Conservation (phyloP, 2,113 vertebrate species). For the Neotragus pygmaeus region DNA sequence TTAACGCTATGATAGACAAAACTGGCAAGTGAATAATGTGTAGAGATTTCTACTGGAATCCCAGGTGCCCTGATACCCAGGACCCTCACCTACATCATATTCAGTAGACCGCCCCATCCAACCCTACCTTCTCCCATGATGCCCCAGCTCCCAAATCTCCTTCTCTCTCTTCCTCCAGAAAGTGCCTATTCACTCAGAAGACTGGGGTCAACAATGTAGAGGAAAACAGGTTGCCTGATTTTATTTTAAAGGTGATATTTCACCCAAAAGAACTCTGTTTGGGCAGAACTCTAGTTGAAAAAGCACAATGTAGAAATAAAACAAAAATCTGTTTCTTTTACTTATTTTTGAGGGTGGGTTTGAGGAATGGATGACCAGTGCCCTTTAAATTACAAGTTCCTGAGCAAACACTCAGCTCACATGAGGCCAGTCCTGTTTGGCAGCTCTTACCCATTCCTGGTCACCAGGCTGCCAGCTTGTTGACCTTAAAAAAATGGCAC, state of each 20-base stretch:
- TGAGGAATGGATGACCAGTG: neutral
- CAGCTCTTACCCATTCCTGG: neutral
- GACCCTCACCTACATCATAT: neutral
- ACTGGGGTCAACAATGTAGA: neutral
- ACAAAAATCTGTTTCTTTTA: neutral
- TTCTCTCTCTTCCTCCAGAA: neutral
- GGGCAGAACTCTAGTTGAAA: neutral
- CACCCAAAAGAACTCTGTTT: neutral
- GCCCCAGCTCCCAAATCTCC: neutral
- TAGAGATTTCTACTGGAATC: neutral
- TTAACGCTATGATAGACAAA: neutral
- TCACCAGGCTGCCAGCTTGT: neutral
- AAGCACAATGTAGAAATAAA: neutral
- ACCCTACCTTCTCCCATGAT: neutral
- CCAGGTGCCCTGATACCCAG: no score
- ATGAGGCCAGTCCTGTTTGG: slow-evolving; percentile 1
- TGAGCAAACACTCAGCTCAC: slow-evolving; percentile 18
- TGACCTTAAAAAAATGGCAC: slow-evolving; percentile 61
- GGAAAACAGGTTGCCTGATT: neutral
- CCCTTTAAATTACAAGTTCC: slow-evolving; percentile 22
- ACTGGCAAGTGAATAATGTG: neutral
- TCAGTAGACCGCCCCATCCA: neutral
- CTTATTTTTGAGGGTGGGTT: neutral
- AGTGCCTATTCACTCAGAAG: neutral
- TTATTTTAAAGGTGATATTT: neutral